Base-by-base conservation (phyloP, 2,113 vertebrate species). In the Physeter macrocephalus region DNA sequence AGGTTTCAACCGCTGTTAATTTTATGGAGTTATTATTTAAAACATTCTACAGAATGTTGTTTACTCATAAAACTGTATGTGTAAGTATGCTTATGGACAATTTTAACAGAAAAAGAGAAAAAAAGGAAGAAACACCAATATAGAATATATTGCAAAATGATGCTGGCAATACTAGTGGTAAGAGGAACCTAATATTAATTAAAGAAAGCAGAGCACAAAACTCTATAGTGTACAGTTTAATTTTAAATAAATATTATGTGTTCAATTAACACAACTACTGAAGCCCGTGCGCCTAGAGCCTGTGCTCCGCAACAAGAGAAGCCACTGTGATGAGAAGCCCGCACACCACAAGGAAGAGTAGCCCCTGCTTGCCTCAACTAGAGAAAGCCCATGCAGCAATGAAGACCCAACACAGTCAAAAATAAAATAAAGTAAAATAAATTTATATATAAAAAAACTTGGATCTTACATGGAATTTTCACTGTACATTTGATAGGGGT, bases 401-500 rank as follows among this genome's bases (percentile, higher is more conserved):
- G 52, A 52, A 52, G 52, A 52, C 52, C 52, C 5, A 52, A 52
- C 52, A 52, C 52, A 17, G 52, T 52, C 52, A 52, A 52, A 52
- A 52, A 18, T 52, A 52, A 52, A 18, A 52, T 52, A 52, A 52
- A 17, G 49, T 52, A 52, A 52, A 52, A 49, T 49, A 52, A 52
- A 52, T 18, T 18, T 52, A 52, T 52, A 52, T 52, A 52, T 52
- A 52, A 52, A 52, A 52, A 18, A 52, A 52, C 17, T 2, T 52
- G 52, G 52, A 52, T 52, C 84, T 74, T 54, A 41, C 41, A 89
- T 89, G 57, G 57, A 43, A 80, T 92, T 85, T 93, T 88, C 83
- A 88, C 82, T 43, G 8, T 29, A 39, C 5, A 57, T 54, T 57
- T 77, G 36, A 86, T 21, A 87, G 61, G 25, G 41, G 14, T 52